phyloP scores from a whole-genome alignment of 2,113 vertebrate species.

The Ranitomeya variabilis region DNA sequence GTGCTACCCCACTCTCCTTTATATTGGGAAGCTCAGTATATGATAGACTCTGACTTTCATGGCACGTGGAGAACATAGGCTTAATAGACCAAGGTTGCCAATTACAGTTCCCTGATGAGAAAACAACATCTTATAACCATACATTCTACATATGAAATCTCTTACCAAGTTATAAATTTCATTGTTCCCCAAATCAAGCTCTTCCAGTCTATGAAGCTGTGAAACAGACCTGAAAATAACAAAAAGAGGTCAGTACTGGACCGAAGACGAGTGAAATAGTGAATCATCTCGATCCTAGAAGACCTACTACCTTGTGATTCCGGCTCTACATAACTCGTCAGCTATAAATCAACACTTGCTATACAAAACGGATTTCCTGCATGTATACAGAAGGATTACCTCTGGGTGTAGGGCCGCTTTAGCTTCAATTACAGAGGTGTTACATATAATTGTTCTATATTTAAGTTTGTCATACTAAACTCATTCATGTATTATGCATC shows the following conservation, averaged over 20 bases:
- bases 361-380: background rate
- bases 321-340: background rate
- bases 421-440: background rate
- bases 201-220: slow-evolving; percentile 89
- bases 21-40: no score
- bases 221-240: slow-evolving; percentile 82
- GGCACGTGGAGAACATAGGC: no score
- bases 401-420: background rate
- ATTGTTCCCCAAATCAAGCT: slow-evolving; percentile 98
- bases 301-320: background rate
- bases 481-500: background rate
- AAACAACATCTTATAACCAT: no score
- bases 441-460: background rate
- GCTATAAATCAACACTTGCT: background rate
- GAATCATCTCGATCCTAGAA: background rate
- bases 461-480: background rate
- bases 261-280: background rate
- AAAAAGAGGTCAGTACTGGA: slow-evolving; percentile 40
- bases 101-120: no score
- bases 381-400: background rate
- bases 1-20: no score
- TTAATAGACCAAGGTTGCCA: no score
- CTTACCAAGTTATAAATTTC: slow-evolving; percentile 94
- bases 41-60: no score
- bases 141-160: background rate